Conservation (phyloP, 2,888 invertebrate genomes). For the Dolomedes plantarius region DNA sequence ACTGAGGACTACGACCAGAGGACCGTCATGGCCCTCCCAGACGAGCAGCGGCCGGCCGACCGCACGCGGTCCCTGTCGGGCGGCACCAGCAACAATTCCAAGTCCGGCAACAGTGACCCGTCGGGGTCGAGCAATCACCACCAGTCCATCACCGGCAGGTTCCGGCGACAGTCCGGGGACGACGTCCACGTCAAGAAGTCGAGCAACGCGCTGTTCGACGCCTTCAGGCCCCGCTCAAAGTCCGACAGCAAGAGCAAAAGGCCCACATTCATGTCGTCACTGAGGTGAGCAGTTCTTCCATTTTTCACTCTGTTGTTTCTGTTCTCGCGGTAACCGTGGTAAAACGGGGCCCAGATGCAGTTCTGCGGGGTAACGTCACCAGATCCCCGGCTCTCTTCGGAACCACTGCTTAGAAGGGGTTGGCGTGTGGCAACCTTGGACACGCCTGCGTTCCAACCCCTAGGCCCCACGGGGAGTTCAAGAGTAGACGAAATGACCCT, state of each 20-base stretch:
- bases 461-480: too few relatives aligned
- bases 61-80: slow-evolving; percentile 65
- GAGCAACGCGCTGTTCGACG: slow-evolving; percentile 82
- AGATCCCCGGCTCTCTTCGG: too few relatives aligned
- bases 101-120: slow-evolving; percentile 24
- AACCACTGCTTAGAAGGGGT: too few relatives aligned
- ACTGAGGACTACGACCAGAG: slow-evolving; percentile 54
- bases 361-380: too few relatives aligned
- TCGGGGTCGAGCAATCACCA: slow-evolving; percentile 2
- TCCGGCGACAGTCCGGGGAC: slow-evolving; percentile 77
- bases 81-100: slow-evolving; percentile 15
- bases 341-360: too few relatives aligned
- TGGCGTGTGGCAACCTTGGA: too few relatives aligned
- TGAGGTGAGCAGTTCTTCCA: slow-evolving; percentile 53
- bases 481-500: too few relatives aligned
- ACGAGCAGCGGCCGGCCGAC: slow-evolving; percentile 24
- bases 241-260: slow-evolving; percentile 79
- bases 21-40: slow-evolving; percentile 48
- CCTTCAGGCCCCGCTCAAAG: slow-evolving; percentile 86
- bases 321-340: too few relatives aligned
- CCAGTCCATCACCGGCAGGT: slow-evolving; percentile 73
- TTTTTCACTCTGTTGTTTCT: too few relatives aligned
- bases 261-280: slow-evolving; percentile 63
- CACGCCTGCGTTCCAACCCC: too few relatives aligned
- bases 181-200: slow-evolving; percentile 73